Conservation (phyloP, 2,888 invertebrate species). For the Taenaris catops region DNA sequence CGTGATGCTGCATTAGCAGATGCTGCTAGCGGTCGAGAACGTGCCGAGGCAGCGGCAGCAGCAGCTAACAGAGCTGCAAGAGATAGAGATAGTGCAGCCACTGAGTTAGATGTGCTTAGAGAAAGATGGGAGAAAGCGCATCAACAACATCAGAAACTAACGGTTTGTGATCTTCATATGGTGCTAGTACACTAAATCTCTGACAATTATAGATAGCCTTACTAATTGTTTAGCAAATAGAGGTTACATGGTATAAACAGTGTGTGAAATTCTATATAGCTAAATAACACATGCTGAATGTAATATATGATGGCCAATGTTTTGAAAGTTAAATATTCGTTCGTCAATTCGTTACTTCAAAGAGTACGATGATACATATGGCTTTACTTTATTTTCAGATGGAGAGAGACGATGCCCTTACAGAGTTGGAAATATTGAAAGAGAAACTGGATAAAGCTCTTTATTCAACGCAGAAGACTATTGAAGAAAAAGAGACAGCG, state of each 20-base stretch:
- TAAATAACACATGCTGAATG: no score
- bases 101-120: conserved; percentile 91
- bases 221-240: no score
- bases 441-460: conserved; percentile 95
- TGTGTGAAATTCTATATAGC: no score
- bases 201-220: no score
- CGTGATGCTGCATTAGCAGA: conserved; percentile 91
- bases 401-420: conserved; percentile 91
- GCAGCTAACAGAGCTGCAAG: conserved; percentile 90
- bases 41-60: conserved; percentile 89
- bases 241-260: no score
- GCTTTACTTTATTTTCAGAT: no score
- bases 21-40: conserved; percentile 89
- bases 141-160: conserved; percentile 89
- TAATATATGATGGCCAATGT: no score
- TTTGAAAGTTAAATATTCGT: no score
- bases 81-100: conserved; percentile 90
- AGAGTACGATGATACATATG: no score
- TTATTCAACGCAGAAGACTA: conserved; percentile 88
- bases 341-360: no score
- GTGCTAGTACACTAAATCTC: no score
- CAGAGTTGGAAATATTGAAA: conserved; percentile 91
- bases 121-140: conserved; percentile 95
- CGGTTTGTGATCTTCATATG: no score
- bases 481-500: conserved; percentile 92